phyloP scores from a whole-genome alignment of 2,888 invertebrate species.

The Graphium colonna region DNA sequence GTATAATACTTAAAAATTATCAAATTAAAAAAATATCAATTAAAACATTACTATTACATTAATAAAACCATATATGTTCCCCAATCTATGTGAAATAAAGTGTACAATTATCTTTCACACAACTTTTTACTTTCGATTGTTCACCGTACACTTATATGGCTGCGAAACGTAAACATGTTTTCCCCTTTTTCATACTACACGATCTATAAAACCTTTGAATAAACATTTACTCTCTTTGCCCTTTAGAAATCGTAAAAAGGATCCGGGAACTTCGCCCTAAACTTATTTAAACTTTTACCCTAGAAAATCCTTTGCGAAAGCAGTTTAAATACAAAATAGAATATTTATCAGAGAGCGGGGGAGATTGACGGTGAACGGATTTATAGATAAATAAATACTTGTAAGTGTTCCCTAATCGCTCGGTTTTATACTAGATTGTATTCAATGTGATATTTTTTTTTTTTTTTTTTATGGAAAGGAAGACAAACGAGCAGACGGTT shows the following conservation, averaged over 20 bases:
- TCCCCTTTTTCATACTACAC: slow-evolving; percentile 49
- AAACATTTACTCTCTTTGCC: slow-evolving; percentile 76
- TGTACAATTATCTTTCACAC: not conserved
- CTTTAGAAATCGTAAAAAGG: slow-evolving; percentile 76
- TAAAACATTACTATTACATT: too few relatives aligned
- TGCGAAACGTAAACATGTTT: slow-evolving; percentile 26
- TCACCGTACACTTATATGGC: slow-evolving; percentile 11
- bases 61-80: too few relatives aligned
- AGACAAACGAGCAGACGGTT: too few relatives aligned
- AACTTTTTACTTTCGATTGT: not conserved
- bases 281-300: slow-evolving; percentile 78
- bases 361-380: slow-evolving; percentile 48
- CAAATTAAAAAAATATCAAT: too few relatives aligned
- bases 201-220: slow-evolving; percentile 76
- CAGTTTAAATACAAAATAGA: slow-evolving; percentile 72
- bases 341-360: slow-evolving; percentile 66
- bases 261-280: slow-evolving; percentile 70
- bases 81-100: not conserved
- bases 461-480: too few relatives aligned
- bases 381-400: slow-evolving; percentile 45
- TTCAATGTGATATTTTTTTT: too few relatives aligned
- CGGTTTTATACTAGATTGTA: slow-evolving; percentile 18
- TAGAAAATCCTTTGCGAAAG: slow-evolving; percentile 74
- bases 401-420: slow-evolving; percentile 34
- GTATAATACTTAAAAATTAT: too few relatives aligned